These are phyloP conservation scores for Montipora capricornis DNA, from an alignment of 64 coral and sea anemone genomes.

Conservation along the genomic window DNA sequence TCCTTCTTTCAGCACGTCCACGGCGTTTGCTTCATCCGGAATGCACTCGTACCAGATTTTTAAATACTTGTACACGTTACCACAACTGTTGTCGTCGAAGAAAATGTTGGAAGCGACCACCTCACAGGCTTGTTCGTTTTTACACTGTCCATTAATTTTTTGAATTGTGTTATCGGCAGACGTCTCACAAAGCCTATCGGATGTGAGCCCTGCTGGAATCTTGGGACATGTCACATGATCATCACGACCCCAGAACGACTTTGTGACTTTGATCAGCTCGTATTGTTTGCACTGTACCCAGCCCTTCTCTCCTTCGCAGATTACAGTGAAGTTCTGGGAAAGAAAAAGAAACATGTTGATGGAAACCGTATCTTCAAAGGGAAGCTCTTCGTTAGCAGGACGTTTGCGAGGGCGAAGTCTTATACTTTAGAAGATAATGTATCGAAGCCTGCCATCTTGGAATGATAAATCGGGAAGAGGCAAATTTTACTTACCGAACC, in stretches of 20 bases:
- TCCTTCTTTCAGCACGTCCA: constrained; percentile 95
- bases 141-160: constrained; percentile 98
- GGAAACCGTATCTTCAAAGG: neutral
- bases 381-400: neutral
- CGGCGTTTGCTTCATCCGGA: constrained; percentile 93
- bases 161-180: constrained; percentile 70
- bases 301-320: constrained; percentile 99
- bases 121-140: constrained; percentile 99
- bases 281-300: constrained; percentile 99
- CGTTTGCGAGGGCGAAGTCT: too few relatives aligned
- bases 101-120: constrained; percentile 99
- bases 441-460: neutral
- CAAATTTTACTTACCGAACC: neutral
- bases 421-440: neutral
- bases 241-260: constrained; percentile 99
- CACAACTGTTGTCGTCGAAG: constrained; percentile 98
- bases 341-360: neutral
- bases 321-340: constrained; percentile 98
- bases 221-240: constrained; percentile 99
- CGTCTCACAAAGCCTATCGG: constrained; percentile 92
- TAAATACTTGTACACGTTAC: constrained; percentile 99
- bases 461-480: neutral
- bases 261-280: constrained; percentile 98
- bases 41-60: constrained; percentile 99
- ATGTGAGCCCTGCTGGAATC: constrained; percentile 85